Percentiles rank a stretch among this genome's conserved stretches.
phyloP scores from a whole-genome alignment of 2,888 invertebrate genomes.

The Caenorhabditis drosophilae region DNA sequence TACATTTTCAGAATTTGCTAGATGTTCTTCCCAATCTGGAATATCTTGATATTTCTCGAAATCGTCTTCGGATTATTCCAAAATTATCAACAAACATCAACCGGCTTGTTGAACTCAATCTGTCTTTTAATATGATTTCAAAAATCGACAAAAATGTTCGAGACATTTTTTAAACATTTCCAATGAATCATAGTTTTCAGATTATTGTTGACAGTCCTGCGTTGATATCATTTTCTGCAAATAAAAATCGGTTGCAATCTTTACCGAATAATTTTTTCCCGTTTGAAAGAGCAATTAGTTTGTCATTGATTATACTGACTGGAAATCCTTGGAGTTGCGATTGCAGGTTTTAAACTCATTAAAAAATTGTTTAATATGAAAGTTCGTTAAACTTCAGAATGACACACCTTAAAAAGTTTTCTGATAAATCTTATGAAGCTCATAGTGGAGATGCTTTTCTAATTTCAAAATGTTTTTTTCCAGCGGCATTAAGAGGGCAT shows the following conservation, averaged over 20 bases:
- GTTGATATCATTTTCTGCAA: constrained; percentile 1
- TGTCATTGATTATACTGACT: constrained; percentile 38
- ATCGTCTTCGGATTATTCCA: constrained; percentile 45
- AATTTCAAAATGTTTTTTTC: constrained; percentile 1
- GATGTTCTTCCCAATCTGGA: constrained; percentile 50
- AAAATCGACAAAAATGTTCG: constrained; percentile 22
- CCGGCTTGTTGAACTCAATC: constrained; percentile 16
- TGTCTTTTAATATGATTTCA: constrained; percentile 20
- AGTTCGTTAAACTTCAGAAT: constrained; percentile 5
- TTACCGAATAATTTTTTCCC: constrained; percentile 39
- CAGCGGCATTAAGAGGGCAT: neutral
- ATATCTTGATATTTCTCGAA: constrained; percentile 52
- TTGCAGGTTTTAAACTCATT: constrained; percentile 46
- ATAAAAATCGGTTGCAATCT: constrained; percentile 47
- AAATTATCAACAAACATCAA: constrained; percentile 36
- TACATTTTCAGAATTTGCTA: constrained; percentile 44
- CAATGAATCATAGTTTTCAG: constrained; percentile 6
- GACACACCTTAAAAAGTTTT: neutral
- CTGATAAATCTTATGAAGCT: constrained; percentile 17
- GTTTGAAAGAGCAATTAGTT: constrained; percentile 8
- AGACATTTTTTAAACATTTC: neutral
- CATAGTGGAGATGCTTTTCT: neutral
- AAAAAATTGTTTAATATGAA: neutral
- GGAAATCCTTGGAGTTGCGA: constrained; percentile 63
- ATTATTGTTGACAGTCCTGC: constrained; percentile 13